Base-by-base conservation (phyloP, 2,888 invertebrate species). In the Mimachlamys varia region DNA sequence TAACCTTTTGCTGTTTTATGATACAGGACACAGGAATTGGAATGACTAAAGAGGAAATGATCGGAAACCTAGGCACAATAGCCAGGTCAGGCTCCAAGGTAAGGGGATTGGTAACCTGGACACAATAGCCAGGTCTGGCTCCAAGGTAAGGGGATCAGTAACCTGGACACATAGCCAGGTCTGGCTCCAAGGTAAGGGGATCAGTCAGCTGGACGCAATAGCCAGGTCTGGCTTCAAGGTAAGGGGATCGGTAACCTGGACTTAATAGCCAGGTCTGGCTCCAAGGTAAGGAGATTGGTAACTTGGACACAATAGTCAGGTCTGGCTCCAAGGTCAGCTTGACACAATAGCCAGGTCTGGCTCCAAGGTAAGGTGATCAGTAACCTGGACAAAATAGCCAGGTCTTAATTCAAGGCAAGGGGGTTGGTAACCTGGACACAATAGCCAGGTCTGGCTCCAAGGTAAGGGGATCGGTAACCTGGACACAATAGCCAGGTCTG, bases 331-430 rank as follows among this genome's bases (percentile, higher is more conserved):
- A 58, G 98, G 98, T 91, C 98, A 99, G 97, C 97, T 99, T 90
- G 99, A 99, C 87, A 99, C 99, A 3, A 99, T 99, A 95, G 99
- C 99, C 0, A 97, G 98, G 94, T 99, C 99, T 91, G 99, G 99
- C 0, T 99, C 99, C 0, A 99, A 99, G 96, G 98, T 97, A 97
- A 94, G 90, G 37, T 19, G 53, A 87, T 27, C n/a, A n/a, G n/a
- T n/a, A n/a, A 58, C 97, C 97, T 99, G 90, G 99, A 99, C 87
- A 99, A 99, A 3, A 99, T 99, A 95, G 99, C 99, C 0, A 97
- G 98, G 94, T 99, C 99, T 91, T 99, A 99, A 0, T 99, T 99
- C 0, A 99, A 99, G 96, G 98, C 97, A 97, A 93, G 90, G 15
- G n/a, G 90, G 97, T 98, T 90, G 98, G 98, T 91, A 98, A 99